These are phyloP conservation scores for Rotaria magnacalcarata DNA, from an alignment of 2,888 invertebrate genomes.

Conservation along the genomic window DNA sequence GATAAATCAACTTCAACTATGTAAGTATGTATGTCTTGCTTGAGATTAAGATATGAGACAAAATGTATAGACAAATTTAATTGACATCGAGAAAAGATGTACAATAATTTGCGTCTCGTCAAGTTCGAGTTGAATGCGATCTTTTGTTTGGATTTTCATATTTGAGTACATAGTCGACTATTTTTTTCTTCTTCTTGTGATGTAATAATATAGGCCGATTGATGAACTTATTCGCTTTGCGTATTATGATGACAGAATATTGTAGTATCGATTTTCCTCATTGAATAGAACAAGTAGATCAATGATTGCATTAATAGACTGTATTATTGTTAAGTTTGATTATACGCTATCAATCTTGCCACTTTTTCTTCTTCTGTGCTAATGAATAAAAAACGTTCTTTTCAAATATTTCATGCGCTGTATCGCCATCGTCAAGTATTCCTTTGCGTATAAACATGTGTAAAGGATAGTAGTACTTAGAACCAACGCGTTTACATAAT, in stretches of 20 bases:
- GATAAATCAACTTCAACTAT: neutral
- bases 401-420: too few relatives aligned
- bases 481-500: too few relatives aligned
- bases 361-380: neutral
- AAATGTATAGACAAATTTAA: neutral
- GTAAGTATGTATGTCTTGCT: neutral
- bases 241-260: neutral
- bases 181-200: neutral
- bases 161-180: neutral
- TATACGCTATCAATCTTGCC: too few relatives aligned
- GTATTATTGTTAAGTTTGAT: too few relatives aligned
- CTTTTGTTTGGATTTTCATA: neutral
- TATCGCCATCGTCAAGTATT: too few relatives aligned
- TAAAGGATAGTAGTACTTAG: too few relatives aligned
- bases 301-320: neutral
- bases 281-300: neutral
- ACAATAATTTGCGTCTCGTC: neutral
- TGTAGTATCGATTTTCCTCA: neutral
- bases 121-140: neutral
- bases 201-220: neutral
- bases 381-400: neutral
- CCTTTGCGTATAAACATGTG: too few relatives aligned
- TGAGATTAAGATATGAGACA: neutral
- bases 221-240: neutral
- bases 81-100: neutral